phyloP scores from a whole-genome alignment of 1,140 invertebrate genomes.

The Ips typographus region DNA sequence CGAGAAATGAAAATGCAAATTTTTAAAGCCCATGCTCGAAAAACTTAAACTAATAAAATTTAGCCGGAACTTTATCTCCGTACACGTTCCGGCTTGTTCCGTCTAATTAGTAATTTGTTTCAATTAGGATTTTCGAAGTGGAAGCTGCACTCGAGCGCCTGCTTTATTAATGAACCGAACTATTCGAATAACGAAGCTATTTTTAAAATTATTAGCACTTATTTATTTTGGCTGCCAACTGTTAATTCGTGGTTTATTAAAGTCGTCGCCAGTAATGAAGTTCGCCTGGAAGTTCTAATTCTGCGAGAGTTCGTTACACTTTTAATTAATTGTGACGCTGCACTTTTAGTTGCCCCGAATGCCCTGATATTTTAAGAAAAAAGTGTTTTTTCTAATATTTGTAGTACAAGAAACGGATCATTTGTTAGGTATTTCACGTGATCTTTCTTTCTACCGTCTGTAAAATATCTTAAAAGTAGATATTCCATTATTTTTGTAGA shows the following conservation, averaged over 20 bases:
- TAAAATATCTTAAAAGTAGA: too few species aligned
- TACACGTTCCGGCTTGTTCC: slow-evolving; percentile 18
- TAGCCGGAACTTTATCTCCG: slow-evolving; percentile 20
- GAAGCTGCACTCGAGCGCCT: slow-evolving; percentile 12
- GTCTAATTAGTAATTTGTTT: slow-evolving; percentile 24
- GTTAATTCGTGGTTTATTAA: slow-evolving; percentile 5
- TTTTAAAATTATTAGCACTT: slow-evolving; percentile 16
- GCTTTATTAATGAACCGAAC: slow-evolving; percentile 16
- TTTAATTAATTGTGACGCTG: too few species aligned
- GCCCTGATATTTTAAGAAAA: too few species aligned
- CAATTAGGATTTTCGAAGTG: slow-evolving; percentile 18
- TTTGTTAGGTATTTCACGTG: too few species aligned
- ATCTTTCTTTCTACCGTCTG: too few species aligned
- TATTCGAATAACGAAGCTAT: slow-evolving; percentile 16
- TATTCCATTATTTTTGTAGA: too few species aligned
- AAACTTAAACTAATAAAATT: slow-evolving; percentile 23
- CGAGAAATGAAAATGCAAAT: slow-evolving; percentile 18
- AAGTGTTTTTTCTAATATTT: too few species aligned
- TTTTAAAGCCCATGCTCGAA: slow-evolving; percentile 15
- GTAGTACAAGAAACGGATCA: too few species aligned
- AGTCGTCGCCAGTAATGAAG: not conserved
- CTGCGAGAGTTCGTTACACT: too few species aligned
- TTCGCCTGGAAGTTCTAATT: not conserved
- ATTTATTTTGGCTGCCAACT: slow-evolving; percentile 8
- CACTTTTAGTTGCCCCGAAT: too few species aligned